These are phyloP conservation scores for Tetraodon nigroviridis DNA, from an alignment of 2,113 vertebrate genomes.

Conservation along the genomic window DNA sequence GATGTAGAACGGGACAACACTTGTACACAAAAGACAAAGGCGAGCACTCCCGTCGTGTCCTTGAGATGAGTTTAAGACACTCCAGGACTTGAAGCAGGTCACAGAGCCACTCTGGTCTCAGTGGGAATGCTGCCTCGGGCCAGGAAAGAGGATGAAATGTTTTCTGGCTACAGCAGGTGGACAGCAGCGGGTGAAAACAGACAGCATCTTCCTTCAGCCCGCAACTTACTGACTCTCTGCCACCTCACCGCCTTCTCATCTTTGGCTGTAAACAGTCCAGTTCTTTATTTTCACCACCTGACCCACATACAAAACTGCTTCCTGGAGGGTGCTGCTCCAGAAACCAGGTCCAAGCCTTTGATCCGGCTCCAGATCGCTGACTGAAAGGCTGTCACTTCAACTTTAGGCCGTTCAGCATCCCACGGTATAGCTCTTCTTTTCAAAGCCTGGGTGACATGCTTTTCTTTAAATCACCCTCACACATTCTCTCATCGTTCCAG, in stretches of 20 bases:
- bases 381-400: slow-evolving; percentile 66
- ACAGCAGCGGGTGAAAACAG: slow-evolving; percentile 64
- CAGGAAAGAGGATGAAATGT: slow-evolving; percentile 59
- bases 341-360: slow-evolving; percentile 71
- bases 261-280: slow-evolving; percentile 41
- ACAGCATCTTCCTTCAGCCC: slow-evolving; percentile 26
- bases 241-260: slow-evolving; percentile 43
- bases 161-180: slow-evolving; percentile 74
- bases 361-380: slow-evolving; percentile 67
- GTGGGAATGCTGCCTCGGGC: slow-evolving; percentile 45
- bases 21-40: slow-evolving; percentile 26
- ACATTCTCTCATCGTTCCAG: slow-evolving; percentile 32
- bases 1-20: slow-evolving; percentile 23
- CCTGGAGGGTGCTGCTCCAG: slow-evolving; percentile 74
- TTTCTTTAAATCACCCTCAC: slow-evolving; percentile 49
- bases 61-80: slow-evolving; percentile 45
- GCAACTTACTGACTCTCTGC: slow-evolving; percentile 26
- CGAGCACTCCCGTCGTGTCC: slow-evolving; percentile 36
- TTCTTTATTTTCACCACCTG: slow-evolving; percentile 65
- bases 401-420: slow-evolving; percentile 59
- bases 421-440: slow-evolving; percentile 56
- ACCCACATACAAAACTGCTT: slow-evolving; percentile 72
- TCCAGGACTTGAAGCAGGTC: slow-evolving; percentile 40
- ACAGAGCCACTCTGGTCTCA: slow-evolving; percentile 47
- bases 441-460: slow-evolving; percentile 52